phyloP scores from a whole-genome alignment of 2,113 vertebrate species.

The Ia io region DNA sequence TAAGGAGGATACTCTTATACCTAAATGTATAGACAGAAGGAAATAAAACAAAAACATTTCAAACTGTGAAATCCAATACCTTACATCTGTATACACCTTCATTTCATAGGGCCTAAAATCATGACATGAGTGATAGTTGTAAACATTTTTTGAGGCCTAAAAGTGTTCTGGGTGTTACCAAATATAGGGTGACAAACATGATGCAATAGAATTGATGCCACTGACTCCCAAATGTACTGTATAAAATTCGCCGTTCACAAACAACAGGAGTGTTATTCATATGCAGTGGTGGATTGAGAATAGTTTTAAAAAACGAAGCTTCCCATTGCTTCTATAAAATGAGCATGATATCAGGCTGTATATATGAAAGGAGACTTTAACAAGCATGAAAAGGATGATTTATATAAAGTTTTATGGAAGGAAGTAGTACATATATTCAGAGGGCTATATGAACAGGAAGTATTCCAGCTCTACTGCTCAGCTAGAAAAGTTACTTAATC shows the following conservation, averaged over 20 bases:
- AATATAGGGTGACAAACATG: neutral
- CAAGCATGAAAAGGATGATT: neutral
- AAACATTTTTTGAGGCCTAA: neutral
- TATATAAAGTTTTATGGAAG: neutral
- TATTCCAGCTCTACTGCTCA: neutral
- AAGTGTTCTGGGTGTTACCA: neutral
- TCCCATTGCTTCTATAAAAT: neutral
- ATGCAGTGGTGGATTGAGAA: neutral
- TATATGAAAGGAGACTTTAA: neutral
- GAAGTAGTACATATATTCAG: neutral
- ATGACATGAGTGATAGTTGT: neutral
- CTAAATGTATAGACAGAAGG: neutral
- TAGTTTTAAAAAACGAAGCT: neutral
- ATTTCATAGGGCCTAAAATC: neutral
- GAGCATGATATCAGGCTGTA: neutral
- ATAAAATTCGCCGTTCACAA: neutral
- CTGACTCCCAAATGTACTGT: neutral
- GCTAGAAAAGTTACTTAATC: neutral
- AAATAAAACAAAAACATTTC: neutral
- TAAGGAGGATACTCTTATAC: neutral
- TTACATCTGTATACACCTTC: neutral
- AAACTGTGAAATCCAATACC: neutral
- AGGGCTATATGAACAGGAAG: neutral
- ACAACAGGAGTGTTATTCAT: neutral
- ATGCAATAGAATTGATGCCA: neutral